A percentile compares a stretch with the other conserved stretches of the same genome.
Conservation (phyloP, 2,888 invertebrate genomes). For the Eilema depressum region DNA sequence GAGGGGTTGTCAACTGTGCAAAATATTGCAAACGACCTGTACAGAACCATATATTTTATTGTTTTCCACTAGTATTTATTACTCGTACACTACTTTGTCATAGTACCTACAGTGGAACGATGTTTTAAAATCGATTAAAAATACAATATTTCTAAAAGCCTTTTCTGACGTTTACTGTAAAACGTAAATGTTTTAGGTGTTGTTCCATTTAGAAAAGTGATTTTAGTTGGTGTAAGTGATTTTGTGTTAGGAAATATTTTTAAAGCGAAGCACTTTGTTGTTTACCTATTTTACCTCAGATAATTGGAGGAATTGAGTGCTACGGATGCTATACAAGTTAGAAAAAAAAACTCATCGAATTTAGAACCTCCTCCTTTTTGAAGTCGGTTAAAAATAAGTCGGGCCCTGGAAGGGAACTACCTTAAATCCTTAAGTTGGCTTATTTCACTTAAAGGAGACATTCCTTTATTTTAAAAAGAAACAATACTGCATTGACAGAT, state of each 20-base stretch:
- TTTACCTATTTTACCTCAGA: too few relatives aligned
- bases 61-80: constrained; percentile 32
- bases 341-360: too few relatives aligned
- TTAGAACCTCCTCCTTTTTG: too few relatives aligned
- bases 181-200: constrained; percentile 11
- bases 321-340: too few relatives aligned
- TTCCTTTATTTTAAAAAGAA: too few relatives aligned
- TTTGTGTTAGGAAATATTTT: background rate
- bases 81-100: constrained; percentile 30
- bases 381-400: too few relatives aligned
- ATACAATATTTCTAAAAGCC: constrained; percentile 42
- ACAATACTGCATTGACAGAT: too few relatives aligned
- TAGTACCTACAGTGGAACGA: constrained; percentile 1
- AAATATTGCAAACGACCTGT: constrained; percentile 50
- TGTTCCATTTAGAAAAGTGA: constrained; percentile 4
- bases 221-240: background rate
- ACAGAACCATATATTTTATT: constrained; percentile 44
- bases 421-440: too few relatives aligned
- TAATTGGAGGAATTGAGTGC: too few relatives aligned
- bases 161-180: constrained; percentile 13
- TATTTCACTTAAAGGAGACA: too few relatives aligned
- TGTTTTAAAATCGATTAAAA: constrained; percentile 13
- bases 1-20: constrained; percentile 44
- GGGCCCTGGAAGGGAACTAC: too few relatives aligned
- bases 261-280: too few relatives aligned